These are phyloP conservation scores for Sebastes steindachneri DNA, from an alignment of 2,797 vertebrate species.

Conservation along the genomic window DNA sequence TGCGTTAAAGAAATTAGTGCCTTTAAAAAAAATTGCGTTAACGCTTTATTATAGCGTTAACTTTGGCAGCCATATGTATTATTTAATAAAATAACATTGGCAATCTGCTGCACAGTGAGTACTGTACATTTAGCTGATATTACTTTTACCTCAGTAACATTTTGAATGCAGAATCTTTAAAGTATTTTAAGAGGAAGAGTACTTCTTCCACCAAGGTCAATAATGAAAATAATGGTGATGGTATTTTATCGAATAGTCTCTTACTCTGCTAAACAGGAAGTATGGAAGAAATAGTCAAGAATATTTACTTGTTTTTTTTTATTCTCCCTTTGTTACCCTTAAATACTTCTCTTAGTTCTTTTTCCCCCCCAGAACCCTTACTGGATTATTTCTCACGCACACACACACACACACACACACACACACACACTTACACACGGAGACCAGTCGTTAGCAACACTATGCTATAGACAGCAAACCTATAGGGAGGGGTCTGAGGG, in stretches of 20 bases:
- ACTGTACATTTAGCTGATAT: no score
- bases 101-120: no score
- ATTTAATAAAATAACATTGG: no score
- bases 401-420: constrained; percentile 38
- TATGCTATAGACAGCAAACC: constrained; percentile 82
- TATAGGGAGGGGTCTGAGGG: constrained; percentile 69
- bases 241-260: background rate
- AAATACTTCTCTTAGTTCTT: no score
- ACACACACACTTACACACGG: constrained; percentile 40
- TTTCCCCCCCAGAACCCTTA: no score
- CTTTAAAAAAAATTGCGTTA: no score
- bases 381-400: background rate
- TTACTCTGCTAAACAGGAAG: background rate
- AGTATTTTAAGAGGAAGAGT: background rate
- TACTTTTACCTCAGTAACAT: no score
- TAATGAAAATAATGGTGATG: background rate
- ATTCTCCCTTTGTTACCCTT: no score
- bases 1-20: no score
- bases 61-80: no score
- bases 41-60: no score
- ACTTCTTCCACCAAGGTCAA: background rate
- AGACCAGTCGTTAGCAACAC: constrained; percentile 84
- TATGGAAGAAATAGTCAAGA: background rate
- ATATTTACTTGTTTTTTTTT: background rate
- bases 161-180: background rate